Evolutionary conservation across 2,113 vertebrate species (phyloP).

Genomic region (Alces alces): DNA sequence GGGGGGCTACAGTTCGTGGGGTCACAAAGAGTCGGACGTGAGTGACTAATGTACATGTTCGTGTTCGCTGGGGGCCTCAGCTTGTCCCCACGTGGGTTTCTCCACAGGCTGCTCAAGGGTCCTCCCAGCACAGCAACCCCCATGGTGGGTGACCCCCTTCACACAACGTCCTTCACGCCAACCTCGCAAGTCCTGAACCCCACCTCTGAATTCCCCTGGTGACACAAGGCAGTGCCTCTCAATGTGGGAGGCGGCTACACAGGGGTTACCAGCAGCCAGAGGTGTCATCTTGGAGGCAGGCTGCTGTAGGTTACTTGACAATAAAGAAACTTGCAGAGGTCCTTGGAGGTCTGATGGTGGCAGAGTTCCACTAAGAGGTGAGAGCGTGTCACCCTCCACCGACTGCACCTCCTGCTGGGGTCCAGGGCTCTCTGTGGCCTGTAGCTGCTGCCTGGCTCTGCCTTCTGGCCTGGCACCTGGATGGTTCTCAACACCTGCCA

Average conservation of each 20-base stretch:
- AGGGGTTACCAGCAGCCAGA: not conserved
- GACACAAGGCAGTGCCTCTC: not conserved
- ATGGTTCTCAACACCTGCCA: fast-evolving
- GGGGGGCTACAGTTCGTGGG: not conserved
- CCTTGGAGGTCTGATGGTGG: not conserved
- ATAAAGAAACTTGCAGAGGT: not conserved
- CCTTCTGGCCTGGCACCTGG: not conserved
- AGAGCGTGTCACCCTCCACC: not conserved
- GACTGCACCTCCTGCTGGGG: not conserved
- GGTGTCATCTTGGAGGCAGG: not conserved
- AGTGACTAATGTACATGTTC: fast-evolving
- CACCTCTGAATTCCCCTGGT: not conserved
- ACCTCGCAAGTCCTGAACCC: not conserved
- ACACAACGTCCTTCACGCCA: not conserved
- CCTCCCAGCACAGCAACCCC: not conserved
- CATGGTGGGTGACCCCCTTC: not conserved
- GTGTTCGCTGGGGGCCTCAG: not conserved
- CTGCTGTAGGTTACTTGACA: not conserved
- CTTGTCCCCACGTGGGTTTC: not conserved
- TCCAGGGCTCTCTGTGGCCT: not conserved
- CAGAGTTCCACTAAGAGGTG: not conserved
- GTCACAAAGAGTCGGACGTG: fast-evolving
- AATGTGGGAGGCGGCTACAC: not conserved
- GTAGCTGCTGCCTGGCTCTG: too few species aligned
- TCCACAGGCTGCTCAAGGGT: not conserved